A percentile compares a stretch with the other conserved stretches of the same genome.
phyloP scores from a whole-genome alignment of 2,888 invertebrate species.

The Caenorhabditis uteleia region DNA sequence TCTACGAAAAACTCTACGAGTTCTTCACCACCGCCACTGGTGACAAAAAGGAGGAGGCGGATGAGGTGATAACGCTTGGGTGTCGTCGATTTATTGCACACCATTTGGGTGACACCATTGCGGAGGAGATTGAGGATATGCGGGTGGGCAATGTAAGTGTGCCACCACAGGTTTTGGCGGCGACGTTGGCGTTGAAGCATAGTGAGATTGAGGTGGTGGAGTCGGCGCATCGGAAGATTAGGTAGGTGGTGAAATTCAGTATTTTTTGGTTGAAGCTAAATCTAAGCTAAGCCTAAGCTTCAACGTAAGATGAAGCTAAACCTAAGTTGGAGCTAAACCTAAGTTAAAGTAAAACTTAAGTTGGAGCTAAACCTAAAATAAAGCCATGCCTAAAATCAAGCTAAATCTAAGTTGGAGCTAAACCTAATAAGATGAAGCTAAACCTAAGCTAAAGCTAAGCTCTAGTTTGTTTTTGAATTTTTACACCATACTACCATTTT shows the following conservation, averaged over 20 bases:
- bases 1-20: slow-evolving; percentile 50
- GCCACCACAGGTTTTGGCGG: slow-evolving; percentile 32
- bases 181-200: slow-evolving; percentile 24
- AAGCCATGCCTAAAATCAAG: no score
- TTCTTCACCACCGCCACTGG: slow-evolving; percentile 44
- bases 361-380: no score
- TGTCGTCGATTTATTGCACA: slow-evolving; percentile 52
- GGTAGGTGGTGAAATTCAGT: slow-evolving; percentile 3
- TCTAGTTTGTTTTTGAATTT: no score
- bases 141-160: slow-evolving; percentile 29
- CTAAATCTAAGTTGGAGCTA: no score
- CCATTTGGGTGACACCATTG: slow-evolving; percentile 51
- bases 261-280: not conserved
- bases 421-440: no score
- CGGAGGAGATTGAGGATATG: slow-evolving; percentile 52
- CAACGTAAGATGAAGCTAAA: no score
- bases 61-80: slow-evolving; percentile 48
- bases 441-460: no score
- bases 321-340: no score
- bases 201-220: slow-evolving; percentile 15
- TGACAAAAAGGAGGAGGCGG: slow-evolving; percentile 47
- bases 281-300: no score
- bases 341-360: no score
- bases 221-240: slow-evolving; percentile 13
- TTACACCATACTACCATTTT: no score